Evolutionary conservation across 2,113 vertebrate genomes (phyloP).

Genomic region (Pavo muticus): DNA sequence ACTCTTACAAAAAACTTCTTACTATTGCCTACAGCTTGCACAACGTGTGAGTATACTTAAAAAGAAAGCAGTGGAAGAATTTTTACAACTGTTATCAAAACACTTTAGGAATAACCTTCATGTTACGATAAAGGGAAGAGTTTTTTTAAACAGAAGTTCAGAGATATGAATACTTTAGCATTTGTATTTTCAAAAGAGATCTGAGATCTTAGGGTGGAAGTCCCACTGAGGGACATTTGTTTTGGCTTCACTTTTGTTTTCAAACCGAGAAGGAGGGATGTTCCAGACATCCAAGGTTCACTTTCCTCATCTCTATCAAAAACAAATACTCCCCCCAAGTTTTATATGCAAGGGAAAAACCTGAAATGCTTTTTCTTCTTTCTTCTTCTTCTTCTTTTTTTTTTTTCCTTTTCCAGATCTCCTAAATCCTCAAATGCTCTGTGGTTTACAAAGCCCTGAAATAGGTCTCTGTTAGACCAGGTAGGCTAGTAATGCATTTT

Average conservation of each 20-base stretch:
- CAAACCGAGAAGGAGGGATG: neutral
- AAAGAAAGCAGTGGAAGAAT: neutral
- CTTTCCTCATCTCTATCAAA: neutral
- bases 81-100: neutral
- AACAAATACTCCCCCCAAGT: neutral
- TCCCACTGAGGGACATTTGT: neutral
- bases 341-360: neutral
- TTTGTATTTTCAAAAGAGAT: neutral
- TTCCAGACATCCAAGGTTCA: neutral
- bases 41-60: neutral
- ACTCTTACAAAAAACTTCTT: neutral
- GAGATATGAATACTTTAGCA: neutral
- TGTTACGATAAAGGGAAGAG: neutral
- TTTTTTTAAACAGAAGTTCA: neutral
- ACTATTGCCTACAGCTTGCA: neutral
- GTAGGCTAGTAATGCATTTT: neutral
- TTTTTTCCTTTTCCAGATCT: neutral
- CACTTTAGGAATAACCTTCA: neutral
- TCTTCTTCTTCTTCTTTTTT: neutral
- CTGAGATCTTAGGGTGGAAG: neutral
- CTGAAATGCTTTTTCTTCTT: neutral
- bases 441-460: neutral
- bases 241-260: slow-evolving; percentile 11
- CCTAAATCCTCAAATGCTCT: neutral
- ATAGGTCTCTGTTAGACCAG: neutral